phyloP scores from a whole-genome alignment of 2,113 vertebrate species.

The Oreocharis arfaki region DNA sequence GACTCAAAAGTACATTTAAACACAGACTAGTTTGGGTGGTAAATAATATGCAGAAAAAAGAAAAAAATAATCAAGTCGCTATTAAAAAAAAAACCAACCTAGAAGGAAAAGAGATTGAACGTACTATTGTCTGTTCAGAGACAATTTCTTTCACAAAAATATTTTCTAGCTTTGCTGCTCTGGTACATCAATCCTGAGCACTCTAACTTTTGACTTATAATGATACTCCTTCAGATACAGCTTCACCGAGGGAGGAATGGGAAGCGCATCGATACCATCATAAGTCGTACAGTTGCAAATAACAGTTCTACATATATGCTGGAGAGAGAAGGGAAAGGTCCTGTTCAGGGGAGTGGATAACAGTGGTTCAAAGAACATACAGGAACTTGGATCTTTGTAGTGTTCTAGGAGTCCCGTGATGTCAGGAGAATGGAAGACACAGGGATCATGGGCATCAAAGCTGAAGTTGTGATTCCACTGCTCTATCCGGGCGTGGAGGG shows the following conservation, averaged over 20 bases:
- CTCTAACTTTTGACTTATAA: conserved; percentile 84
- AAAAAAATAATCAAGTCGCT: neutral
- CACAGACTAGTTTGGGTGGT: neutral
- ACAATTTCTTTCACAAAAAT: conserved; percentile 23
- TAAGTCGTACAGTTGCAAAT: conserved; percentile 93
- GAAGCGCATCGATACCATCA: conserved; percentile 83
- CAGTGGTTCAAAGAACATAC: conserved; percentile 97
- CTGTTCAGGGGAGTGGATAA: conserved; percentile 88
- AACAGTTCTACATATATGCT: conserved; percentile 90
- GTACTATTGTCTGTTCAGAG: neutral
- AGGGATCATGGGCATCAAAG: conserved; percentile 94
- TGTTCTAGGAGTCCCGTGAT: conserved; percentile 91
- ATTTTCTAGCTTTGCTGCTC: conserved; percentile 66
- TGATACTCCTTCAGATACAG: conserved; percentile 94
- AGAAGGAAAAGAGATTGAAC: neutral
- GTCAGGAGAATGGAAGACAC: conserved; percentile 91
- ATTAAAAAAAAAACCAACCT: neutral
- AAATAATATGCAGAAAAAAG: conserved; percentile 8
- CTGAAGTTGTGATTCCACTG: conserved; percentile 96
- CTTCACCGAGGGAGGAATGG: conserved; percentile 86
- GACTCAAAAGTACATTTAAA: conserved; percentile 43
- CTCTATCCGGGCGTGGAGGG: conserved; percentile 94
- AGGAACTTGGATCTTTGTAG: conserved; percentile 92
- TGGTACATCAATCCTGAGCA: conserved; percentile 76
- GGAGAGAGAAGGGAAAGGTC: conserved; percentile 91